These are phyloP conservation scores for Laupala kohalensis DNA, from an alignment of 1,140 invertebrate genomes.

Conservation along the genomic window DNA sequence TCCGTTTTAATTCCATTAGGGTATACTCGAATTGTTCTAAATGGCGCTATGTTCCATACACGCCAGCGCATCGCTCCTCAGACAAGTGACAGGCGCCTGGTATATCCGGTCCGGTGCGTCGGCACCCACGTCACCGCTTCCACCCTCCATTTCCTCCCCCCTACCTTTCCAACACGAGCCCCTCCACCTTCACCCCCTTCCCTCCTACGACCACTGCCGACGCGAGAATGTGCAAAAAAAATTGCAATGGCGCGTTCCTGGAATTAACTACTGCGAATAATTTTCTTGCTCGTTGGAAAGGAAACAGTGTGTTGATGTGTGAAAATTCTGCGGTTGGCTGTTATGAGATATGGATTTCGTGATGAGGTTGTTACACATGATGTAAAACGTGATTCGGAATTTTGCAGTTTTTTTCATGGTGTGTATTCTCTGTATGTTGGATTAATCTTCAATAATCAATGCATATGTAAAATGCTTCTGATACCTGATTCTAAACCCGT, in stretches of 20 bases:
- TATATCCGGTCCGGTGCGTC: neutral
- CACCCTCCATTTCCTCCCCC: neutral
- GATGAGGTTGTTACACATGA: no score
- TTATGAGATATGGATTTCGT: no score
- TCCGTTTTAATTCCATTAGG: neutral
- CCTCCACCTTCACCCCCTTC: neutral
- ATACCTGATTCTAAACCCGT: no score
- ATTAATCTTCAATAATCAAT: no score
- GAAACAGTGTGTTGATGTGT: neutral
- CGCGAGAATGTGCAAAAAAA: neutral
- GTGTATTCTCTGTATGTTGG: no score
- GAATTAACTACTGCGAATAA: neutral
- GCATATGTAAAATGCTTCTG: no score
- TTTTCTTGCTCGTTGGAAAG: neutral
- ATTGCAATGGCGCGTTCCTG: neutral
- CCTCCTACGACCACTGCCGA: neutral
- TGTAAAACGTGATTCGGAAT: no score
- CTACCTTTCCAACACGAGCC: no score
- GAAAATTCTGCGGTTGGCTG: neutral
- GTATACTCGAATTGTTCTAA: neutral
- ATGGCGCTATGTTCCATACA: neutral
- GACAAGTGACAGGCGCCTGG: neutral
- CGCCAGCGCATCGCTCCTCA: neutral
- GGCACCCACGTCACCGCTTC: neutral
- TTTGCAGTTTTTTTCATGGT: no score